Base-by-base conservation (phyloP, 2,888 invertebrate genomes). In the Dichetophora obliterata region DNA sequence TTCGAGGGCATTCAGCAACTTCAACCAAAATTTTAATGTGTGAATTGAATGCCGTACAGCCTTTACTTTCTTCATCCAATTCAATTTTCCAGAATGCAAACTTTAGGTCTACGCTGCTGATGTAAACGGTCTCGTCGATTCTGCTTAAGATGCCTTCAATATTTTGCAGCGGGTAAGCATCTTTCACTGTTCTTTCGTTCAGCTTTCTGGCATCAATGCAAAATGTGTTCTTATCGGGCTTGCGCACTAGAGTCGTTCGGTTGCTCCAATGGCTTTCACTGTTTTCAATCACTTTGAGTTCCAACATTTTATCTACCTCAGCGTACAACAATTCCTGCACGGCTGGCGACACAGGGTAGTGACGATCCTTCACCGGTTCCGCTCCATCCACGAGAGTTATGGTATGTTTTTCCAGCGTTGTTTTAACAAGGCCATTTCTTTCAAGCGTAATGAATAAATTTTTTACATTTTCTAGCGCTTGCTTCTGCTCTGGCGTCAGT, bases 251-350 rank as follows among this genome's bases (percentile, higher is more conserved):
- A 0, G 84, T 81, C 1, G 84, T 81, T 1, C 85, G 84, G 5
- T 82, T 84, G 6, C 81, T 80, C 86, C 86, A 85, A 1, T 81
- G 77, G 43, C 84, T 85, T 1, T 78, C 77, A 1, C 83, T 85
- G 16, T 79, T 81, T 54, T 86, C 85, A 1, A 87, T 82, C 0
- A 87, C 81, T 3, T 80, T 83, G 1, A 81, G 61, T 2, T 61
- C 72, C 8, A n/a, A n/a, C n/a, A n/a, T 87, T 2, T 81, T 70
- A 19, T 86, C 84, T 0, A 87, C 78, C 75, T 86, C 85, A 8
- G 52, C 76, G 59, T 81, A 79, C 9, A 80, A 22, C 6, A 78
- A 69, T 24, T 78, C 71, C 31, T 81, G 80, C 3, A 80, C 70
- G 0, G 75, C 77, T 4, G 79, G 80, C 2, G 81, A 81, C 3